A percentile compares a stretch with the other conserved stretches of the same genome.
These are phyloP conservation scores for Toxostoma redivivum DNA, from an alignment of 2,113 vertebrate species.

Conservation along the genomic window DNA sequence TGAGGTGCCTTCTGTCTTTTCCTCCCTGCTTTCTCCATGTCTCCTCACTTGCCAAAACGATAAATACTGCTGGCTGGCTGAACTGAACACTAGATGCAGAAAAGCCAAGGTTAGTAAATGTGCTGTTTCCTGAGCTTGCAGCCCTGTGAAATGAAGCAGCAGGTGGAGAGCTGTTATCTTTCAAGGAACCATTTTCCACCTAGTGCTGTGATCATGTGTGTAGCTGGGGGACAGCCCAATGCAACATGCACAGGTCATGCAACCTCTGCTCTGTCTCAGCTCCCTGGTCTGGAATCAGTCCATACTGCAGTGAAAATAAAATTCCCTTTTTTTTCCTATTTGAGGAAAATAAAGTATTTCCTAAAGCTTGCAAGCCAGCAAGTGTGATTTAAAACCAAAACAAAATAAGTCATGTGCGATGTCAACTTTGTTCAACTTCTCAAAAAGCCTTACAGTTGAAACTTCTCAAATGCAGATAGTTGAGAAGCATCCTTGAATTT, in stretches of 20 bases:
- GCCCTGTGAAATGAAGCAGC: background rate
- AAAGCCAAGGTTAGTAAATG: background rate
- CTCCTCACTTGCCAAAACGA: background rate
- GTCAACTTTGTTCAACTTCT: background rate
- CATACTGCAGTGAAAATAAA: background rate
- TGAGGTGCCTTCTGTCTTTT: background rate
- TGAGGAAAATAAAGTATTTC: background rate
- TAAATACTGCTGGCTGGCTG: background rate
- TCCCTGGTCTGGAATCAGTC: background rate
- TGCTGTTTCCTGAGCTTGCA: background rate
- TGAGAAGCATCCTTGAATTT: background rate
- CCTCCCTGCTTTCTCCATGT: background rate
- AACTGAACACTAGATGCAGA: background rate
- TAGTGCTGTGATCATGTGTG: background rate
- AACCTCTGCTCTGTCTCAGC: background rate
- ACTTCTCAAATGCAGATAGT: background rate
- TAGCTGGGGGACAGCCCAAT: background rate
- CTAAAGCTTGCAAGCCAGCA: background rate
- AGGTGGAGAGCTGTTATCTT: background rate
- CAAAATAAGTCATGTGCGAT: rapidly evolving
- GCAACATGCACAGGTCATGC: background rate
- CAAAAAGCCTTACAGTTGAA: background rate
- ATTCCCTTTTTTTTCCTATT: rapidly evolving
- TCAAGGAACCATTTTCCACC: background rate
- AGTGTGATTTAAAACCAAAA: background rate